Conservation (phyloP, 2,113 vertebrate genomes). For the Smithornis capensis region DNA sequence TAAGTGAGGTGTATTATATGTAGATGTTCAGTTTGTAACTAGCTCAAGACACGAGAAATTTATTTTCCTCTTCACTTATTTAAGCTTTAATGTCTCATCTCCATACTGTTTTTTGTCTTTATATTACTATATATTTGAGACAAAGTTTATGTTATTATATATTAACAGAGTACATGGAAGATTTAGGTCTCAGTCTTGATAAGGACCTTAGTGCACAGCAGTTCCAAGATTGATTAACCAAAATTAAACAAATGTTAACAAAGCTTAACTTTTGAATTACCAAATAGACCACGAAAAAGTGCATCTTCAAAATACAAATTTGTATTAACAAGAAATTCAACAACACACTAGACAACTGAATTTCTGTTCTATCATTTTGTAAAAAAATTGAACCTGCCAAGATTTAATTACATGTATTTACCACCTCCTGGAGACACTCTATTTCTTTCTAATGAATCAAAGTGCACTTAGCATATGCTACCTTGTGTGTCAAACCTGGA, state of each 20-base stretch:
- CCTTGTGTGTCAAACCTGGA: neutral
- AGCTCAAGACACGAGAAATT: neutral
- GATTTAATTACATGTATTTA: neutral
- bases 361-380: neutral
- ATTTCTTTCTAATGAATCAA: neutral
- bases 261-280: neutral
- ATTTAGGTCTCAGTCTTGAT: neutral
- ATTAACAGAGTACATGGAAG: neutral
- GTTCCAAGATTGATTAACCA: neutral
- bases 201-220: neutral
- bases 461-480: neutral
- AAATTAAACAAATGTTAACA: neutral
- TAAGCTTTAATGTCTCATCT: neutral
- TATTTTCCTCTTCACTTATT: neutral
- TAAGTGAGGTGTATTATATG: neutral
- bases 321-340: neutral
- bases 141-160: neutral
- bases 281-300: neutral
- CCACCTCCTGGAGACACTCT: neutral
- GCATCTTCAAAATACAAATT: neutral
- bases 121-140: neutral
- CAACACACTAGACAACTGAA: neutral
- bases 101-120: neutral
- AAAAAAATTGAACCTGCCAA: neutral
- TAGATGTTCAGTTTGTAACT: neutral